Evolutionary conservation across 1,140 invertebrate species (phyloP), one percentile per base, ranked within the genome.

Genomic region (Artemia franciscana): DNA sequence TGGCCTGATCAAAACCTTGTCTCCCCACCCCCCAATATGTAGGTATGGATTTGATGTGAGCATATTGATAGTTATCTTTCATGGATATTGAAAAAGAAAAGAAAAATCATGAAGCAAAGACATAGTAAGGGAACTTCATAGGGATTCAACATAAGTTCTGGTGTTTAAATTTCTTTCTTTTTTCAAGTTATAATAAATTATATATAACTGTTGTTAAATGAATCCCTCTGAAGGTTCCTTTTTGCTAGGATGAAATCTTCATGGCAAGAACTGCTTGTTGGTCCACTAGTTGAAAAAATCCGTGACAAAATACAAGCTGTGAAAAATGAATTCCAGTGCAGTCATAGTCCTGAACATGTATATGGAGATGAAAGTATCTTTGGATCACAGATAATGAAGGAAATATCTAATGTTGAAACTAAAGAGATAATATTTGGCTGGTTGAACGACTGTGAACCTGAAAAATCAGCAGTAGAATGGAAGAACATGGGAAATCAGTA

Each of bases 401-500:
- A 51, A 18, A 18, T 51, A 1, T 15, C 39, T 51, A 15, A 12
- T 12, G 21, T 12, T 51, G 39, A 51, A 12, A 51, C 39, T 51
- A 18, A 15, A 2, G 39, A 18, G 12, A 12, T 51, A 18, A 51
- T 51, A 51, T 51, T 18, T 15, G 39, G 21, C 12, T 51, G 39
- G 39, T 12, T 51, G 39, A 18, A 51, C 21, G 21, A 51, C 12
- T 15, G 12, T 1, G 39, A 63, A 23, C 27, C 21, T 3, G 27
- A 28, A 2, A n/a, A 28, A 30, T 27, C 9, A 7, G 5, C 26
- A 2, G 15, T 7, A 5, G 4, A 26, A 15, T 59, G 39, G 5
- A 60, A 60, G 30, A 60, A 64, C 26, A 18, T 57, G 24, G 63
- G 63, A 59, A 64, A 64, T 25, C 59, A 61, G 24, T 58, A 57